These are phyloP conservation scores for Bufo bufo DNA, from an alignment of 2,113 vertebrate species.

Conservation along the genomic window DNA sequence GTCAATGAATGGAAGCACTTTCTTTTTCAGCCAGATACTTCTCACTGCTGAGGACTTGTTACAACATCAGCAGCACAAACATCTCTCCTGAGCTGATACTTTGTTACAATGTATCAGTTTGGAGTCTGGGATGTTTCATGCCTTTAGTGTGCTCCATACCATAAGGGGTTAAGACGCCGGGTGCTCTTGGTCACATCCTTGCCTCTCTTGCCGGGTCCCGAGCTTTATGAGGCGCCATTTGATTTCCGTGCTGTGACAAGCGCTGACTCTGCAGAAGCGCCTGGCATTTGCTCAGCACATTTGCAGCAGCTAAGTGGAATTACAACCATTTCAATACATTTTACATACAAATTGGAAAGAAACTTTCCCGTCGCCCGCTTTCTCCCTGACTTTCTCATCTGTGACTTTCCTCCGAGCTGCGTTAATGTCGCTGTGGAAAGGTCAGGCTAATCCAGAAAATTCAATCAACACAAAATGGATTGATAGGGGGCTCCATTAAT, in stretches of 20 bases:
- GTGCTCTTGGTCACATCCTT: slow-evolving; percentile 59
- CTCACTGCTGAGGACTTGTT: no score
- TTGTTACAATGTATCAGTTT: neutral
- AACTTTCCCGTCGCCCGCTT: slow-evolving; percentile 54
- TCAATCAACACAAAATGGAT: slow-evolving; percentile 45
- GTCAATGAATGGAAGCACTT: no score
- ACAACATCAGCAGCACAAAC: neutral
- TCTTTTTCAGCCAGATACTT: no score
- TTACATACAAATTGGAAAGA: slow-evolving; percentile 61
- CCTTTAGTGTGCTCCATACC: neutral
- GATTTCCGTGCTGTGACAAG: slow-evolving; percentile 61
- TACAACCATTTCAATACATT: slow-evolving; percentile 62
- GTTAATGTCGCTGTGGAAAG: slow-evolving; percentile 38
- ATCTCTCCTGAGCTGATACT: neutral
- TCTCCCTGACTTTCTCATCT: slow-evolving; percentile 12
- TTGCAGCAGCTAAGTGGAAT: slow-evolving; percentile 62
- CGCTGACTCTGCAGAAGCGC: slow-evolving; percentile 64
- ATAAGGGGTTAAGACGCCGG: slow-evolving; percentile 54
- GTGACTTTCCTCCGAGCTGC: slow-evolving; percentile 47
- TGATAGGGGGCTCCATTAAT: slow-evolving; percentile 47
- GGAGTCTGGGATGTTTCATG: no score
- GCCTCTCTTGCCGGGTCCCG: slow-evolving; percentile 56
- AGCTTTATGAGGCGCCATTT: slow-evolving; percentile 65
- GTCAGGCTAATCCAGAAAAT: slow-evolving; percentile 43
- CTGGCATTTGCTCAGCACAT: slow-evolving; percentile 64